phyloP scores from a whole-genome alignment of 2,888 invertebrate species.

The Gortyna flavago region DNA sequence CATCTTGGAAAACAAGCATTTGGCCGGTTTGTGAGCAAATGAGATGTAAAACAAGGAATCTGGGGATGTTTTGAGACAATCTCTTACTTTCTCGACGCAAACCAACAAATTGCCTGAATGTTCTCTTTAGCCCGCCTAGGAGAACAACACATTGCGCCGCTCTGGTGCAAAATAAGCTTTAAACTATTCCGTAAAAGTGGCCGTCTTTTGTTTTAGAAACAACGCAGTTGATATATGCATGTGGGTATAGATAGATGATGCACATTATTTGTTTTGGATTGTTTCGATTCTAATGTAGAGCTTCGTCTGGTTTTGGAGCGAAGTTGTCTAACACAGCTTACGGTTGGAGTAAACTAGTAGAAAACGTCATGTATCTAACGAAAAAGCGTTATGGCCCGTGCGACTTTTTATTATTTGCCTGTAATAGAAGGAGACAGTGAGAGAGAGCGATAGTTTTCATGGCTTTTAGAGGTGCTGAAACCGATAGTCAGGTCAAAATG shows the following conservation, averaged over 20 bases:
- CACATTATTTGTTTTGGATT: background rate
- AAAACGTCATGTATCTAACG: background rate
- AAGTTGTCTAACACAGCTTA: background rate
- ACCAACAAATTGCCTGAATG: conserved; percentile 79
- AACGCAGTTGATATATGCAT: conserved; percentile 23
- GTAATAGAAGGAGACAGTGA: too few relatives aligned
- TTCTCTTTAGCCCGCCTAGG: conserved; percentile 67
- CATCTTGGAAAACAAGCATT: conserved; percentile 59
- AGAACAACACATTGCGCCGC: conserved; percentile 67
- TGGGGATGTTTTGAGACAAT: conserved; percentile 77
- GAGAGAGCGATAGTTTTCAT: too few relatives aligned
- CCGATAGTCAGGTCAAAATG: too few relatives aligned
- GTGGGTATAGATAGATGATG: background rate
- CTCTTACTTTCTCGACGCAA: conserved; percentile 75
- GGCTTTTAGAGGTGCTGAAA: too few relatives aligned
- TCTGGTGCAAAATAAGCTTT: conserved; percentile 63
- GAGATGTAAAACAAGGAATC: conserved; percentile 82
- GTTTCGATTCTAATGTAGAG: background rate
- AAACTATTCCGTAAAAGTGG: conserved; percentile 62
- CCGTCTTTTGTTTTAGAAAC: conserved; percentile 43
- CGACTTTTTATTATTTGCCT: too few relatives aligned
- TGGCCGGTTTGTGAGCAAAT: conserved; percentile 74
- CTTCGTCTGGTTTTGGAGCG: too few relatives aligned
- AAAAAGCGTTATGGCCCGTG: too few relatives aligned
- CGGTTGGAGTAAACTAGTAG: background rate